Base-by-base conservation (phyloP, 2,888 invertebrate genomes). In the Lordiphosa fenestrarum region DNA sequence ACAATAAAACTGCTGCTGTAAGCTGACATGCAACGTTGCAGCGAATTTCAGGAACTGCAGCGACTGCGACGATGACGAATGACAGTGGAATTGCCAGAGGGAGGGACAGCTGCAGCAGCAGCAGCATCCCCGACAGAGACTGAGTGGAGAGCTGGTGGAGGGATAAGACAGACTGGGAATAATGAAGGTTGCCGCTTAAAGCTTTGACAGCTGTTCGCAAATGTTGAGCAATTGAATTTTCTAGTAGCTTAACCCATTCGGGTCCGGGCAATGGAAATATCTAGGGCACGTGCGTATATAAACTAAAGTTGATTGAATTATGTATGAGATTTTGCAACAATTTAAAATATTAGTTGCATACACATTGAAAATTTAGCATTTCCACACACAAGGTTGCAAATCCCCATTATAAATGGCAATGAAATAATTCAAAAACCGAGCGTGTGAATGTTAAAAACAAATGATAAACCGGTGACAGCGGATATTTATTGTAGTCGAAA, bases 1-100 rank as follows among this genome's bases (percentile, higher is more conserved):
- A 65, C 82, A 73, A 73, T 78, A 71, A 75, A 76, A 75, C 61
- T 61, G 53, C 66, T 69, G 9, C 30, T 57, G 69, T 82, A 81
- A 81, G 85, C 76, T 85, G 81, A 80, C 81, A 70, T 73, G 70
- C 84, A 83, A 85, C 84, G 76, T 81, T 85, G 81, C 81, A 73
- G 72, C 77, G 83, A 76, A 83, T 80, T 83, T 73, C 58, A 65
- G 53, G 46, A 53, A 57, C 47, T 52, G 52, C 52, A 37, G 39
- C 56, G 72, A 62, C 64, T 72, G 54, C 41, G 38, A 48, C 54
- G 56, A 70, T 75, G 74, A 72, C 60, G 78, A 65, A 70, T 72
- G 59, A 56, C 48, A 61, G 49, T 21, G 33, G 12, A 58, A 46
- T 30, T 36, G 59, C 51, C 39, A 39, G 37, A 25, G 12, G 38